Evolutionary conservation across 2,113 vertebrate genomes (phyloP).

Genomic region (Corvus hawaiiensis): DNA sequence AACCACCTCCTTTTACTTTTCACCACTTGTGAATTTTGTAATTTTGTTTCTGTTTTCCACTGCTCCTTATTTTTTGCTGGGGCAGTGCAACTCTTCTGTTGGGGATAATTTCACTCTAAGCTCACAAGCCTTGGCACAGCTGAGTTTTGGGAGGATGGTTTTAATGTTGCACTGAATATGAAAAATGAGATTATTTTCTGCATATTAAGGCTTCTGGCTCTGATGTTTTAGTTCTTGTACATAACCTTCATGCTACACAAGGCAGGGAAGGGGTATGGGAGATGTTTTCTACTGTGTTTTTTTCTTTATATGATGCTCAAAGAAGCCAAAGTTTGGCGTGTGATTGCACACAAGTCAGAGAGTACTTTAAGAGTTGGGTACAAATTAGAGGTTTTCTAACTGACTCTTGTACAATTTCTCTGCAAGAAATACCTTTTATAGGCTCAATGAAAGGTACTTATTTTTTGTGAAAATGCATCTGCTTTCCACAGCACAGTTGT

Average conservation of each 20-base stretch:
- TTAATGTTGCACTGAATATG: not conserved
- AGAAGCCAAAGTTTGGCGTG: not conserved
- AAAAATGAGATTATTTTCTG: not conserved
- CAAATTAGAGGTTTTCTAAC: not conserved
- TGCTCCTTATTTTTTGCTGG: not conserved
- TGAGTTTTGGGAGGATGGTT: not conserved
- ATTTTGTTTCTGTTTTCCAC: not conserved
- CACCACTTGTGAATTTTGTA: not conserved
- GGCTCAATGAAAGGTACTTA: not conserved
- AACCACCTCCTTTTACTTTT: conserved; percentile 37
- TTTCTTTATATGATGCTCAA: not conserved
- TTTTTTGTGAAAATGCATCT: not conserved
- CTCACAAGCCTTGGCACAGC: not conserved
- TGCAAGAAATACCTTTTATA: not conserved
- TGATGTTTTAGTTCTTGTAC: not conserved
- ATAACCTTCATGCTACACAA: not conserved
- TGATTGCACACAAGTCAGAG: not conserved
- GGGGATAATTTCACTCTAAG: not conserved
- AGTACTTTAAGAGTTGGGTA: not conserved
- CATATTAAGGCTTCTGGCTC: not conserved
- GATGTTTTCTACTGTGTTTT: not conserved
- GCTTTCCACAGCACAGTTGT: not conserved
- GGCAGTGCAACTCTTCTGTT: not conserved
- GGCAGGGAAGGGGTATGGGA: not conserved
- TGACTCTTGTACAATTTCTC: not conserved